A percentile compares a stretch with the other conserved stretches of the same genome.
These are phyloP conservation scores for Physella acuta DNA, from an alignment of 1,140 invertebrate genomes.

Conservation along the genomic window DNA sequence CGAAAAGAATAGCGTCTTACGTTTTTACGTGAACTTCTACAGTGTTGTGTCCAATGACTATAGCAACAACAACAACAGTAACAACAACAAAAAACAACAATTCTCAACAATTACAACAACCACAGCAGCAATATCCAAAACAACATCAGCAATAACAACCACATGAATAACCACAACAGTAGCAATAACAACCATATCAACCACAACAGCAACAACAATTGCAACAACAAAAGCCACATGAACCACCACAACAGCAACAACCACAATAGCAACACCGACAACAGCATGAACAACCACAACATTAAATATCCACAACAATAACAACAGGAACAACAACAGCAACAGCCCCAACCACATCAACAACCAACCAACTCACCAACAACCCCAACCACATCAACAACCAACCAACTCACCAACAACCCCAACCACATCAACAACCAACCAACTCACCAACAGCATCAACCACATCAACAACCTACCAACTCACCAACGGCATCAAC, in stretches of 20 bases:
- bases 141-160: no score
- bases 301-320: neutral
- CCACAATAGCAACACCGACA: neutral
- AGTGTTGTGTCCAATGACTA: no score
- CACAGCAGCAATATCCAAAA: no score
- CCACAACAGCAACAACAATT: neutral
- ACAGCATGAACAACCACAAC: neutral
- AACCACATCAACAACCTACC: neutral
- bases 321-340: neutral
- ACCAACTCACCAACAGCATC: neutral
- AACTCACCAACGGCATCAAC: neutral
- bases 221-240: neutral
- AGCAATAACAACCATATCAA: slow-evolving; percentile 5
- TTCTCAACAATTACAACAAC: no score
- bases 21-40: no score
- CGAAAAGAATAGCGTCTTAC: no score
- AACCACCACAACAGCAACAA: neutral
- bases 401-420: neutral
- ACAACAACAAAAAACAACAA: no score
- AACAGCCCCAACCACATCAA: neutral
- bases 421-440: neutral
- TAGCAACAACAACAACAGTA: no score
- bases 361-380: neutral
- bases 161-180: neutral
- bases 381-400: neutral